Percentiles rank a stretch among this genome's conserved stretches.
phyloP scores from a whole-genome alignment of 2,888 invertebrate genomes.

The Lumbricus terrestris region DNA sequence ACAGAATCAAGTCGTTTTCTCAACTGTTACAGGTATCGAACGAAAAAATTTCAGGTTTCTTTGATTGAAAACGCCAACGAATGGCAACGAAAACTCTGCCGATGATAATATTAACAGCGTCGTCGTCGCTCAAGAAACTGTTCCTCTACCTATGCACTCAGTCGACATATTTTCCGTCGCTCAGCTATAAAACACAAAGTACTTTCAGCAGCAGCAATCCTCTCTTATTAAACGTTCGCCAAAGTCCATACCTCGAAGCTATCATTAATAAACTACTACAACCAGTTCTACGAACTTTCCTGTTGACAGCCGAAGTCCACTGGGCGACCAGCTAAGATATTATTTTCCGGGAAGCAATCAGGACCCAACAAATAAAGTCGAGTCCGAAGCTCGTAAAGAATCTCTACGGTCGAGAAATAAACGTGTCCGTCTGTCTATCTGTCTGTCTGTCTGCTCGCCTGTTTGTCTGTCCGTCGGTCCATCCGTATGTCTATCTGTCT shows the following conservation, averaged over 20 bases:
- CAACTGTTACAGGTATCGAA: too few species aligned
- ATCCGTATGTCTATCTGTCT: not conserved
- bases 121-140: not conserved
- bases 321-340: not conserved
- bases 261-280: too few species aligned
- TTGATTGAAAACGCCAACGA: not conserved
- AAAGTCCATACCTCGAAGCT: not conserved
- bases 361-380: not conserved
- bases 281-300: not conserved
- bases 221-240: not conserved
- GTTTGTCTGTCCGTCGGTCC: not conserved
- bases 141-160: not conserved
- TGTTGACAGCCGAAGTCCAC: not conserved
- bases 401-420: not conserved
- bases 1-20: not conserved
- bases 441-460: too few species aligned
- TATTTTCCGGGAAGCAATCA: not conserved
- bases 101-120: not conserved
- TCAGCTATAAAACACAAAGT: not conserved
- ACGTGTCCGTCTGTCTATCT: not conserved
- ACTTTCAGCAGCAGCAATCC: too few species aligned
- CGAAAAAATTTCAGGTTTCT: not conserved
- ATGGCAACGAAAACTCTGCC: not conserved
- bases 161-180: not conserved
- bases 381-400: not conserved